phyloP scores from a whole-genome alignment of 2,888 invertebrate genomes.

The Latheticus oryzae region DNA sequence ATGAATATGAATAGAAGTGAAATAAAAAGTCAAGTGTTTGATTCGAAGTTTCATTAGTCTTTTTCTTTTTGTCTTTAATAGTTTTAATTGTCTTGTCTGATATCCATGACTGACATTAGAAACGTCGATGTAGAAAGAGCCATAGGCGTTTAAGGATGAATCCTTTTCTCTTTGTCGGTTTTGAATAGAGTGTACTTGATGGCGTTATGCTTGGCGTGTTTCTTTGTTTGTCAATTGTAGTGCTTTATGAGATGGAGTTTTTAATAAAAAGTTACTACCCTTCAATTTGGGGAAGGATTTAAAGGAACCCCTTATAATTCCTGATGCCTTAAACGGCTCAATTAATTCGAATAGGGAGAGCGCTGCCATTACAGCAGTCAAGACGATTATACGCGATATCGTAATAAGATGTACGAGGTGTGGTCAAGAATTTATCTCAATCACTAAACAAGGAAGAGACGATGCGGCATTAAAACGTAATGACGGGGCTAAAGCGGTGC shows the following conservation, averaged over 20 bases:
- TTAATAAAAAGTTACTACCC: conserved; percentile 37
- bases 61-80: conserved; percentile 29
- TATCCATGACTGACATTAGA: conserved; percentile 25
- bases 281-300: conserved; percentile 25
- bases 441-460: conserved; percentile 11
- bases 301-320: conserved; percentile 31
- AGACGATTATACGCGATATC: conserved; percentile 36
- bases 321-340: conserved; percentile 40
- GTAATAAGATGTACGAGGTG: conserved; percentile 30
- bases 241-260: conserved; percentile 35
- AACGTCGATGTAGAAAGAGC: conserved; percentile 27
- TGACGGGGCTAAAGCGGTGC: conserved; percentile 15
- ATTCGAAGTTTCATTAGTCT: conserved; percentile 12
- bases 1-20: conserved; percentile 7
- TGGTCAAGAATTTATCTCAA: conserved; percentile 34
- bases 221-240: conserved; percentile 30
- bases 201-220: conserved; percentile 19
- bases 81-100: conserved; percentile 36
- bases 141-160: conserved; percentile 25
- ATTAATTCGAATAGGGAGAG: conserved; percentile 36
- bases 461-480: conserved; percentile 20
- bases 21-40: conserved; percentile 1
- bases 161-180: conserved; percentile 15
- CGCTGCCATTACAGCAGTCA: conserved; percentile 31
- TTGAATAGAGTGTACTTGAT: conserved; percentile 16